Evolutionary conservation across 2,113 vertebrate genomes (phyloP).

Genomic region (Dromaius novaehollandiae): DNA sequence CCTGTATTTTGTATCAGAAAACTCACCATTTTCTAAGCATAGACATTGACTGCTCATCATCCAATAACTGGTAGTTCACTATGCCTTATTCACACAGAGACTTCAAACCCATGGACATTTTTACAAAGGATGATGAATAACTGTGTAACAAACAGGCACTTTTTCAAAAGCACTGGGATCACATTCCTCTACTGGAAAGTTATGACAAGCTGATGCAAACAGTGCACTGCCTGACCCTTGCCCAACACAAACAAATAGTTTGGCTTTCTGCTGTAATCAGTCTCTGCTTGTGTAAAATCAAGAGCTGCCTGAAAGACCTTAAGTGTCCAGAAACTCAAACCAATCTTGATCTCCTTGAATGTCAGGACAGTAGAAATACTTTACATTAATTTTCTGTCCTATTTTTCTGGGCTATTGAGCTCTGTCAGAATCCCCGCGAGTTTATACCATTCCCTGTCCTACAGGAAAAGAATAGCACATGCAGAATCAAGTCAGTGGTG

Average conservation of each 20-base stretch:
- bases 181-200: not conserved
- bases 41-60: not conserved
- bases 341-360: not conserved
- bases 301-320: not conserved
- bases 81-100: not conserved
- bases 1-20: not conserved
- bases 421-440: conserved; percentile 19
- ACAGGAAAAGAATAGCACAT: conserved; percentile 23
- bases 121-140: not conserved
- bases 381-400: conserved; percentile 29
- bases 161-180: not conserved
- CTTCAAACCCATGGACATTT: not conserved
- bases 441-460: conserved; percentile 28
- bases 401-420: conserved; percentile 30
- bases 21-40: not conserved
- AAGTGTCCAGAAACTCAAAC: not conserved
- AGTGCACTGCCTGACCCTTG: not conserved
- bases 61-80: not conserved
- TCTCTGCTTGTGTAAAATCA: not conserved
- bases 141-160: not conserved
- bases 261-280: not conserved
- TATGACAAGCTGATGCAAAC: not conserved
- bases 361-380: conserved; percentile 11
- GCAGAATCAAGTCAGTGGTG: conserved; percentile 3
- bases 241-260: not conserved